Conservation (phyloP, 2,888 invertebrate genomes). For the Slavum lentiscoides region DNA sequence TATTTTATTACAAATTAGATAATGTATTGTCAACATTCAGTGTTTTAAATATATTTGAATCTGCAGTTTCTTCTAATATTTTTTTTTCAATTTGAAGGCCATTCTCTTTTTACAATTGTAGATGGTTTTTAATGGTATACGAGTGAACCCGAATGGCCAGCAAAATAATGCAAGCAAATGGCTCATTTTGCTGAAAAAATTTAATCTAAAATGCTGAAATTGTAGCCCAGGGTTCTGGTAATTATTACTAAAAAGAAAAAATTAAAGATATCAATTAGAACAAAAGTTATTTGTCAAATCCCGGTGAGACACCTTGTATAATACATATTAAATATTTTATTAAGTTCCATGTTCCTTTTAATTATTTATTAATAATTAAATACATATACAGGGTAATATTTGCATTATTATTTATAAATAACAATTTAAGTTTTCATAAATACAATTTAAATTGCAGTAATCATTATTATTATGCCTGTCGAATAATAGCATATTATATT, state of each 20-base stretch:
- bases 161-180: too few relatives aligned
- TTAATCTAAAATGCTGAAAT: too few relatives aligned
- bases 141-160: too few relatives aligned
- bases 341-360: conserved; percentile 34
- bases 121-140: neutral
- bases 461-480: neutral
- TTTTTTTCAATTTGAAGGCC: neutral
- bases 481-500: neutral
- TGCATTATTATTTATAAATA: neutral
- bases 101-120: conserved; percentile 6
- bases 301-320: too few relatives aligned
- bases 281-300: too few relatives aligned
- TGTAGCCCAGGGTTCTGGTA: too few relatives aligned
- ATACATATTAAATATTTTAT: neutral
- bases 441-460: neutral
- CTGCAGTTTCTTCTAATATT: conserved; percentile 19
- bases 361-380: conserved; percentile 24
- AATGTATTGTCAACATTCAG: neutral
- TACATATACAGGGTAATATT: conserved; percentile 33
- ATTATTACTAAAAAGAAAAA: too few relatives aligned
- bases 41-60: neutral
- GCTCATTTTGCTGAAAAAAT: too few relatives aligned
- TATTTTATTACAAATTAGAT: neutral
- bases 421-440: neutral
- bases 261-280: too few relatives aligned